phyloP scores from a whole-genome alignment of 2,113 vertebrate genomes.

The Psilopogon haemacephalus region DNA sequence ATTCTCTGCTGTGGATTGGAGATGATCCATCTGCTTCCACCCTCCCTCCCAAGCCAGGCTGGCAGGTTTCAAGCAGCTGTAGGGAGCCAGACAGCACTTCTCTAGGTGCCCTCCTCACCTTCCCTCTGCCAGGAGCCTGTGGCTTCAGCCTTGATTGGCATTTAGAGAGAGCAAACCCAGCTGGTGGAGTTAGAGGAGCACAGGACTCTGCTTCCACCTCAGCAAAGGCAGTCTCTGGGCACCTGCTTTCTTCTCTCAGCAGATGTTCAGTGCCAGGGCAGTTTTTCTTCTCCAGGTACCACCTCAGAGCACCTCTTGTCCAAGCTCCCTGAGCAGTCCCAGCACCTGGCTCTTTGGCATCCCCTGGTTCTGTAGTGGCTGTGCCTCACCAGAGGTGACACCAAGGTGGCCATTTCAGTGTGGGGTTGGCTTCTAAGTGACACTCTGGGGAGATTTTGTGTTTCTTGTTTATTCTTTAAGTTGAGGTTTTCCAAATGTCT shows the following conservation, averaged over 20 bases:
- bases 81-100: not conserved
- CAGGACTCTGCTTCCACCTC: not conserved
- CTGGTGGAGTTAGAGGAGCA: not conserved
- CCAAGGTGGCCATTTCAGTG: rapidly evolving
- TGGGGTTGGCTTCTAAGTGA: not conserved
- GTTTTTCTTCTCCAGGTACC: not conserved
- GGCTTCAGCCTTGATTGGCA: not conserved
- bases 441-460: not conserved
- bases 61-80: not conserved
- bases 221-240: rapidly evolving
- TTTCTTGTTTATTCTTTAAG: not conserved
- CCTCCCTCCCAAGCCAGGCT: not conserved
- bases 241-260: not conserved
- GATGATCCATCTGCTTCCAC: not conserved
- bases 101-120: not conserved
- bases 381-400: not conserved
- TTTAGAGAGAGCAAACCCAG: not conserved
- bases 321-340: not conserved
- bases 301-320: not conserved
- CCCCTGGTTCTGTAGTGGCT: not conserved
- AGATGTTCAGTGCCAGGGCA: not conserved
- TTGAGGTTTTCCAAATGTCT: not conserved
- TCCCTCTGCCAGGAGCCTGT: not conserved
- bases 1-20: not conserved
- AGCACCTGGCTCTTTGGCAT: not conserved